Evolutionary conservation across 2,888 invertebrate species (phyloP), one percentile per base, ranked within the genome.

Genomic region (Seladonia tumulorum): DNA sequence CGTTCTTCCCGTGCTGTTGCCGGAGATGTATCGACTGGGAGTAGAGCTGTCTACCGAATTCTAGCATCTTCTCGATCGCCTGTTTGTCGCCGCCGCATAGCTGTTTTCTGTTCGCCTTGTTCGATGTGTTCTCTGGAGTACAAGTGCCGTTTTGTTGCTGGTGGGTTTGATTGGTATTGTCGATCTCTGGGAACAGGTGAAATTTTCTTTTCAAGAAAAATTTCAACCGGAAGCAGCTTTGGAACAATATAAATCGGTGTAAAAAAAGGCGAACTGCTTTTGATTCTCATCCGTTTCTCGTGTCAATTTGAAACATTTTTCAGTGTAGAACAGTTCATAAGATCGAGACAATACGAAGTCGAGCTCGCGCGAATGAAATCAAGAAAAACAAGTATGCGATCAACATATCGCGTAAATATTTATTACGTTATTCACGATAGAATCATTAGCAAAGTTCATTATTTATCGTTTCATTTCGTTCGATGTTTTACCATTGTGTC

Each of bases 11-110:
- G 94, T 97, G 97, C 93, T 98, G 98, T 93, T 97, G 97, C 92
- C 97, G 97, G 91, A 99, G 95, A 91, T 97, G 96, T 94, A 98
- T 97, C 94, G 98, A 98, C 97, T 99, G 98, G 91, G 98, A 97
- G 95, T 99, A 98, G 89, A 99, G 96, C 94, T 99, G 99, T 92
- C 98, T 97, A 35, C 99, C 99, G 95, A 99, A 99, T 94, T 98
- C 97, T 91, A 99, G 96, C 97, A 99, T 99, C 92, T 98, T 97
- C 95, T 99, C 98, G 89, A 99, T 98, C 18, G 98, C 98, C 80
- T 97, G 97, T 93, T 97, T 97, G 93, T 96, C 96, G 63, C 97
- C 97, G 87, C 97, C 97, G 93, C 97, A 96, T 85, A 97, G 93
- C 94, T 96, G 95, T 91, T 96, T 94, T 92, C 94, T 94, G 85